Percentiles rank a stretch among this genome's conserved stretches.
Conservation (phyloP, 1,140 invertebrate genomes). For the Magallana ariakensis region DNA sequence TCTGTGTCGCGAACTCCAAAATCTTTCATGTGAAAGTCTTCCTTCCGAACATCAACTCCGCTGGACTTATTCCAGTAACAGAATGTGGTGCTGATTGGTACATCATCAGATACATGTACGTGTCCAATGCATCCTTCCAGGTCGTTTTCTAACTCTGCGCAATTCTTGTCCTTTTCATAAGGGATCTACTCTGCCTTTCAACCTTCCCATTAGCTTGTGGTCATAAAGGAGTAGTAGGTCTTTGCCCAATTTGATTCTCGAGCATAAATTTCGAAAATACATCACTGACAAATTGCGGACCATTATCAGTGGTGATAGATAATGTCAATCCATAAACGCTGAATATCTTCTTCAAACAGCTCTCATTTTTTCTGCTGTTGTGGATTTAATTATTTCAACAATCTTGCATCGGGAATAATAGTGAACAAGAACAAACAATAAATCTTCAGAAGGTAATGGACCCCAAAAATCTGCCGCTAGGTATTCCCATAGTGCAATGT, state of each 20-base stretch:
- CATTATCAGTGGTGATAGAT: constrained; percentile 40
- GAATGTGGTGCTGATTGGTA: constrained; percentile 49
- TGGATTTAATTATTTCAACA: neutral
- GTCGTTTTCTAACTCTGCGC: constrained; percentile 51
- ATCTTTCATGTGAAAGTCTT: constrained; percentile 51
- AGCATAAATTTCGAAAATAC: neutral
- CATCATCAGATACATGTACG: constrained; percentile 47
- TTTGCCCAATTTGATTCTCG: constrained; percentile 46
- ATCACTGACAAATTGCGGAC: constrained; percentile 40
- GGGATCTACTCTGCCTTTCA: constrained; percentile 57
- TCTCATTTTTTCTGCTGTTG: neutral
- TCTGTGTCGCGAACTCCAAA: constrained; percentile 50
- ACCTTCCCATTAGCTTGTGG: constrained; percentile 63
- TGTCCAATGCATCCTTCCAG: constrained; percentile 49
- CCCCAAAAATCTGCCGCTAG: constrained; percentile 56
- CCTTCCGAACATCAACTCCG: constrained; percentile 51
- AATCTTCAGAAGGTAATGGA: constrained; percentile 51
- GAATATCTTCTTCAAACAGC: neutral
- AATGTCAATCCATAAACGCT: constrained; percentile 15
- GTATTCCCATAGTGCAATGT: constrained; percentile 54
- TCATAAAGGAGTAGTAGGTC: constrained; percentile 51
- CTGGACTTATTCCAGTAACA: constrained; percentile 41
- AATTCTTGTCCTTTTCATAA: constrained; percentile 62
- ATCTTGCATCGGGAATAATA: constrained; percentile 27
- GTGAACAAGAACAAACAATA: constrained; percentile 37